Percentiles rank a stretch among this genome's conserved stretches.
Evolutionary conservation across 1,140 invertebrate genomes (phyloP).

Genomic region (Tribolium madens): DNA sequence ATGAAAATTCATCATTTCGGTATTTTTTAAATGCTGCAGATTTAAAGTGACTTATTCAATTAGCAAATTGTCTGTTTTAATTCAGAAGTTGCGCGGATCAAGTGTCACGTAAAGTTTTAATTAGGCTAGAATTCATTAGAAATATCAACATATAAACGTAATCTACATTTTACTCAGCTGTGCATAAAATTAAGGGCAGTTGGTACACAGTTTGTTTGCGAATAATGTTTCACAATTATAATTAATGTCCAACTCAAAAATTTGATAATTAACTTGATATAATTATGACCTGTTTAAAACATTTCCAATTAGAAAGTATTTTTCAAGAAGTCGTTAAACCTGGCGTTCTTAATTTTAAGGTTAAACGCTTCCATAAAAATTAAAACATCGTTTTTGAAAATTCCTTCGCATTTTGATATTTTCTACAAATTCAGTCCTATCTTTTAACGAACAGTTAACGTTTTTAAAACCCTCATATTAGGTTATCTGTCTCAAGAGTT

Average conservation of each 20-base stretch:
- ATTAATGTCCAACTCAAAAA: not conserved
- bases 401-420: not conserved
- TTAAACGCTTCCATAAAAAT: not conserved
- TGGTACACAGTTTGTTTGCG: conserved; percentile 7
- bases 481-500: no score
- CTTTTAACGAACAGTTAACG: no score
- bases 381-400: not conserved
- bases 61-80: conserved; percentile 31
- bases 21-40: conserved; percentile 11
- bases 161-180: conserved; percentile 6
- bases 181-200: conserved; percentile 11
- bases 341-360: not conserved
- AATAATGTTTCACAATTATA: not conserved
- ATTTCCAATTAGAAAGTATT: not conserved
- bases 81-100: conserved; percentile 6
- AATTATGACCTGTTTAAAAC: not conserved
- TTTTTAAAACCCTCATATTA: no score
- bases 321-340: not conserved
- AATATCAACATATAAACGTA: conserved; percentile 38
- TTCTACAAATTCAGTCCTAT: no score
- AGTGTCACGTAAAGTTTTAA: conserved; percentile 39
- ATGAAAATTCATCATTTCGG: conserved; percentile 1
- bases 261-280: not conserved
- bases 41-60: conserved; percentile 18
- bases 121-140: conserved; percentile 28